Evolutionary conservation across 2,888 invertebrate genomes (phyloP).

Genomic region (Lapara coniferarum): DNA sequence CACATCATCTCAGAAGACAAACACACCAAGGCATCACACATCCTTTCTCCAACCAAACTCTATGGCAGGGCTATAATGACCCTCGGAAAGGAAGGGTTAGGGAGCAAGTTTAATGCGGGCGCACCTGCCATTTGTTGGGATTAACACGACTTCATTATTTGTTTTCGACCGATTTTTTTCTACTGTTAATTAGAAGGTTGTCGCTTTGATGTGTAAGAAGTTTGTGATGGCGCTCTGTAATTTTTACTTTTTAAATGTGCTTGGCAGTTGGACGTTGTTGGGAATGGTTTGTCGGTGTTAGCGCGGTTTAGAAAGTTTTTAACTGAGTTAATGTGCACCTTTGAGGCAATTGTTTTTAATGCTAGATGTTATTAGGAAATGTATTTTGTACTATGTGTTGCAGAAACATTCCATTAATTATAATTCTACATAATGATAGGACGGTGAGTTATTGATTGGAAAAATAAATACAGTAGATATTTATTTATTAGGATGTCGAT

Average conservation of each 20-base stretch:
- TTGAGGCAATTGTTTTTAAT: too few relatives aligned
- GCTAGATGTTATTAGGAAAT: too few relatives aligned
- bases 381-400: too few relatives aligned
- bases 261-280: slow-evolving; percentile 1
- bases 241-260: slow-evolving; percentile 16
- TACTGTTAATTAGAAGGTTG: slow-evolving; percentile 64
- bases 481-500: too few relatives aligned
- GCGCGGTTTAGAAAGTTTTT: background rate
- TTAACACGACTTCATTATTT: slow-evolving; percentile 64
- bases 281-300: background rate
- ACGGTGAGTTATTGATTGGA: too few relatives aligned
- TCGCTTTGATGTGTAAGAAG: slow-evolving; percentile 27
- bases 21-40: background rate
- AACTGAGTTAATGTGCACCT: background rate
- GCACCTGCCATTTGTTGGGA: slow-evolving; percentile 65
- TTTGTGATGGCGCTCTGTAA: slow-evolving; percentile 17
- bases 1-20: background rate
- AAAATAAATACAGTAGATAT: too few relatives aligned
- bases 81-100: slow-evolving; percentile 60
- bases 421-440: too few relatives aligned
- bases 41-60: slow-evolving; percentile 27
- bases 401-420: too few relatives aligned
- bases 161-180: slow-evolving; percentile 60
- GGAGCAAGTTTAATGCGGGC: slow-evolving; percentile 76
- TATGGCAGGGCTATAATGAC: slow-evolving; percentile 55